Evolutionary conservation across 2,113 vertebrate species (phyloP).

Genomic region (Notarius lentiginosus): DNA sequence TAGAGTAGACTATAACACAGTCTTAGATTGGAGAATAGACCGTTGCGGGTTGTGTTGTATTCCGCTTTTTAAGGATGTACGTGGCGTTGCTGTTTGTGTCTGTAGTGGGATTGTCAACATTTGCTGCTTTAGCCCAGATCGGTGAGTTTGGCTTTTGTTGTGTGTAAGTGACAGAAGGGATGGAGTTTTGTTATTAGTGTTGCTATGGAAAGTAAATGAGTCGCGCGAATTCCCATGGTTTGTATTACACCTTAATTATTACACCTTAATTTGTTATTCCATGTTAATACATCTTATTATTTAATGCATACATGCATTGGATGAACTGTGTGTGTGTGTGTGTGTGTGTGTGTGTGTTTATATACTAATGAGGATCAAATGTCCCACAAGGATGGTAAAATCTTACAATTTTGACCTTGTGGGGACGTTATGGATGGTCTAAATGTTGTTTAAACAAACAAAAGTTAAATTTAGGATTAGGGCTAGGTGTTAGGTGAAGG

Average conservation of each 20-base stretch:
- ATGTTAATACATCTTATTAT: no score
- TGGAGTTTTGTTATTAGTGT: neutral
- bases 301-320: no score
- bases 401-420: no score
- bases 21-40: neutral
- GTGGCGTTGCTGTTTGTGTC: neutral
- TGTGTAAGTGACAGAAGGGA: neutral
- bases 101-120: neutral
- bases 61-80: conserved; percentile 25
- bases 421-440: no score
- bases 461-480: no score
- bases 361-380: no score
- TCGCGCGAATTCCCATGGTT: neutral
- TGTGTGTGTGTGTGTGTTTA: no score
- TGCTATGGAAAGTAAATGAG: neutral
- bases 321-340: neutral
- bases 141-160: conserved; percentile 26
- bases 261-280: neutral
- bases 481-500: no score
- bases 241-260: neutral
- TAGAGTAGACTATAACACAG: neutral
- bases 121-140: conserved; percentile 15
- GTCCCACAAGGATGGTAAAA: no score
- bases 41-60: neutral
- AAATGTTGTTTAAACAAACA: no score